Base-by-base conservation (phyloP, 1,140 invertebrate species). In the Sminthurinus signatus region DNA sequence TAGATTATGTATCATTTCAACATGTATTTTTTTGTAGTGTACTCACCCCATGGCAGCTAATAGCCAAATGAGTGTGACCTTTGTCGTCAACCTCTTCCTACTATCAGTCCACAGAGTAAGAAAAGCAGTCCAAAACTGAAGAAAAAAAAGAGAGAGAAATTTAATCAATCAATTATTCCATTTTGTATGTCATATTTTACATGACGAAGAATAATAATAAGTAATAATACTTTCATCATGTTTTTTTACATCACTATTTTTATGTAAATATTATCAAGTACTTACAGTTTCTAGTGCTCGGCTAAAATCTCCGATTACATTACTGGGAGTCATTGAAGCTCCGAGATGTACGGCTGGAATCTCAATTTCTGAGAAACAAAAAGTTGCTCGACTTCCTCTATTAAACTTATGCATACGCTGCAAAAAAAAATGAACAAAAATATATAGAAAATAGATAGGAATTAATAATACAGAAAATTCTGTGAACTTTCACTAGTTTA, bases 331-430 rank as follows among this genome's bases (percentile, higher is more conserved):
- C 23, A 61, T 52, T 32, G 44, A 44, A 29, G 63, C 32, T 8
- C 57, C 61, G 5, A 64, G 39, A 29, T 65, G 55, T 14, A 68
- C 27, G 14, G 67, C 54, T 27, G 70, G 70, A 57, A 72, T 67
- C 54, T 72, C 70, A 65, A 72, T 67, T 52, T 72, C 70, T n/a
- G 70, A 65, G 50, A 69, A 63, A 48, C 58, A 67, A 46, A 72
- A 72, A 23, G 64, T 62, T 14, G 55, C 60, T 17, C 57, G 56
- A 29, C 23, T 62, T 25, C 70, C 70, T 28, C 67, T 56, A 48
- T 72, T 72, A 14, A 48, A 29, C 46, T 67, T 65, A 39, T 72
- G 67, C 44, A 72, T 56, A 42, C 42, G 28, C 70, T 72, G 51
- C 17, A 50, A 54, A 62, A 27, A n/a, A n/a, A n/a, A n/a, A n/a